Conservation (phyloP, 2,888 invertebrate species). For the Platycheirus rosarum region DNA sequence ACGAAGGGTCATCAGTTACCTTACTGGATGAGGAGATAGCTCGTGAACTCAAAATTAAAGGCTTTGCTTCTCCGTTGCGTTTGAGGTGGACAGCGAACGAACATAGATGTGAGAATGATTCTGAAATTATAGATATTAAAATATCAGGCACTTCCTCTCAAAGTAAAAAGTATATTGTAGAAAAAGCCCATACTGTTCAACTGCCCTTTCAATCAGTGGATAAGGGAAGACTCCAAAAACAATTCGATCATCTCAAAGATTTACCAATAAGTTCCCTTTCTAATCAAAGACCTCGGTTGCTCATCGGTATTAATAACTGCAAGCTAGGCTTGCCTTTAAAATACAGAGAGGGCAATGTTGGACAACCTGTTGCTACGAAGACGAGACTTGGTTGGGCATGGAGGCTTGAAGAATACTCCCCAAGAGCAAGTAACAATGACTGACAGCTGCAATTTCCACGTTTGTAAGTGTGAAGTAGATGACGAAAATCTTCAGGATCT, state of each 20-base stretch:
- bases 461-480: too few relatives aligned
- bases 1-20: too few relatives aligned
- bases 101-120: background rate
- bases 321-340: slow-evolving; percentile 1
- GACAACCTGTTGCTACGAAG: slow-evolving; percentile 10
- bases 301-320: slow-evolving; percentile 10
- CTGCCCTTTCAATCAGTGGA: background rate
- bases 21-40: background rate
- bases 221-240: background rate
- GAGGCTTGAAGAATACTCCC: background rate
- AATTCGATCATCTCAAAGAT: background rate
- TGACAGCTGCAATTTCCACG: too few relatives aligned
- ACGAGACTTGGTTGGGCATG: slow-evolving; percentile 6
- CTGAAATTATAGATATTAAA: background rate
- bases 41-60: background rate
- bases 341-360: background rate
- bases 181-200: background rate
- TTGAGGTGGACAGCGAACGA: background rate
- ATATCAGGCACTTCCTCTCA: background rate
- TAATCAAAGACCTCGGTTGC: slow-evolving; percentile 8
- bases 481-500: too few relatives aligned
- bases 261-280: background rate
- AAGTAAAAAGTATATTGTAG: background rate
- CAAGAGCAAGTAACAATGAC: slow-evolving; percentile 12
- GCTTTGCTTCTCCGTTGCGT: background rate